These are phyloP conservation scores for Spilosoma lubricipeda DNA, from an alignment of 2,888 invertebrate species.

Conservation along the genomic window DNA sequence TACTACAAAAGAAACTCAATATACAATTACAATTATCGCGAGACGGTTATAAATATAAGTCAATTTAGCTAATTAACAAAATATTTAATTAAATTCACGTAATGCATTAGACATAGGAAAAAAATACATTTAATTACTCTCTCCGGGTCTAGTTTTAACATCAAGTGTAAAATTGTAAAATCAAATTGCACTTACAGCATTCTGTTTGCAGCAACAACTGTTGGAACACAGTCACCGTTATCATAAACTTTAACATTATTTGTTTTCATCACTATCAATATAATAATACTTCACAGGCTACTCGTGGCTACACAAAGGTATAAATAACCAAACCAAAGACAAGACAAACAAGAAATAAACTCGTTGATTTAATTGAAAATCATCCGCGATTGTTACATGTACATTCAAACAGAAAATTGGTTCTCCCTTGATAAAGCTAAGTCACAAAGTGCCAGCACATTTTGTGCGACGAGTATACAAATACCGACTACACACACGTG, in stretches of 20 bases:
- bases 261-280: constrained; percentile 37
- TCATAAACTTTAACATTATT: constrained; percentile 50
- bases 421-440: constrained; percentile 34
- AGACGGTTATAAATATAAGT: neutral
- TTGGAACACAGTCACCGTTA: constrained; percentile 46
- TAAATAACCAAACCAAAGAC: constrained; percentile 19
- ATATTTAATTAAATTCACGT: constrained; percentile 36
- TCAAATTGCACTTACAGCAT: constrained; percentile 57
- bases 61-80: constrained; percentile 20
- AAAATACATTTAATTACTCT: constrained; percentile 31
- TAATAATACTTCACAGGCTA: constrained; percentile 28
- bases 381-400: constrained; percentile 6
- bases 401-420: constrained; percentile 25
- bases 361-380: constrained; percentile 18
- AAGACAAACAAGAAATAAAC: constrained; percentile 17
- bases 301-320: too few species aligned
- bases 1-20: neutral
- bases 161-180: constrained; percentile 41
- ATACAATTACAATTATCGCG: neutral
- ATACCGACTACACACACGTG: constrained; percentile 23
- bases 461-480: constrained; percentile 38
- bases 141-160: constrained; percentile 30
- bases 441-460: constrained; percentile 36
- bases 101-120: constrained; percentile 28
- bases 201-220: constrained; percentile 49